Conservation (phyloP, 1,140 invertebrate genomes). For the Oncopodura yosiiana region DNA sequence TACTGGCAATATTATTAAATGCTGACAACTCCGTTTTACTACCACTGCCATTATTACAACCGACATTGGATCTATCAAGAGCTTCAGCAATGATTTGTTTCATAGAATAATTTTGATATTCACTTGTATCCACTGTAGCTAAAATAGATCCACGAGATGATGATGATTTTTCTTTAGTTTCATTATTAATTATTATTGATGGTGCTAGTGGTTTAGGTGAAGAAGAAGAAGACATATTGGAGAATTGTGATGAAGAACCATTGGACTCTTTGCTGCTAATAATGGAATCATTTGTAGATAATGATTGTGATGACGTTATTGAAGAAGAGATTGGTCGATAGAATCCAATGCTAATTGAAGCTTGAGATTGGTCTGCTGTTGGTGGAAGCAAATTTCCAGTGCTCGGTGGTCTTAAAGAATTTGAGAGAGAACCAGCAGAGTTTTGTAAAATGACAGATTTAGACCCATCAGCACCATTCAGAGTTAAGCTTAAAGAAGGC, state of each 20-base stretch:
- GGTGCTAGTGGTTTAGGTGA: too few species aligned
- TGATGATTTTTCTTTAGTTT: not conserved
- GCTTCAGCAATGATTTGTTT: conserved; percentile 33
- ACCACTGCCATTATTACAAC: conserved; percentile 22
- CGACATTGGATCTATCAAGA: conserved; percentile 31
- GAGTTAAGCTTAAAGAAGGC: conserved; percentile 14
- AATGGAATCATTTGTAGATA: not conserved
- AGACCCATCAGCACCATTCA: conserved; percentile 21
- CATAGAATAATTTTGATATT: conserved; percentile 34
- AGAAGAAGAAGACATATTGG: too few species aligned
- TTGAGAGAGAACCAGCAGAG: too few species aligned
- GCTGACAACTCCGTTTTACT: too few species aligned
- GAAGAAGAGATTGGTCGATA: not conserved
- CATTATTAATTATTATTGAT: too few species aligned
- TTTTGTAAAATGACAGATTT: conserved; percentile 25
- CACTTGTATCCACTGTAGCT: conserved; percentile 18
- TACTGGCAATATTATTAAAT: not conserved
- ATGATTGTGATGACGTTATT: not conserved
- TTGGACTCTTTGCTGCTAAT: not conserved
- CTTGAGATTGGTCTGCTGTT: conserved; percentile 5
- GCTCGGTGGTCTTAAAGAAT: too few species aligned
- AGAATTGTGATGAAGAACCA: not conserved
- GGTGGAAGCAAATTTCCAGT: not conserved
- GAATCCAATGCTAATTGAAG: not conserved
- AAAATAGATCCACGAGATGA: not conserved